These are phyloP conservation scores for Heliangelus exortis DNA, from an alignment of 2,797 vertebrate genomes.

Conservation along the genomic window DNA sequence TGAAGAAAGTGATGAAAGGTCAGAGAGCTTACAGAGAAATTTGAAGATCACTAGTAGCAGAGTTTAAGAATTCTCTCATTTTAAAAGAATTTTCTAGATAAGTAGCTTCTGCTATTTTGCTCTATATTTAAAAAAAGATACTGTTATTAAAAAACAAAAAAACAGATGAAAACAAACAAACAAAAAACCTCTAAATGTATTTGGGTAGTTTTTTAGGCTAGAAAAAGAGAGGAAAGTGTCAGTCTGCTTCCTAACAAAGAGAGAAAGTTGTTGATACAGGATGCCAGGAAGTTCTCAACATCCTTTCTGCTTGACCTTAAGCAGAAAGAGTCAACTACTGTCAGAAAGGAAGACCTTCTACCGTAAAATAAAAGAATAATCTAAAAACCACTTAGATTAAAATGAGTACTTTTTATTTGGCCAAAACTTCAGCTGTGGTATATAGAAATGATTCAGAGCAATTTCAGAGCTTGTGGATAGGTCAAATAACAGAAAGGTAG, in stretches of 20 bases:
- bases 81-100: background rate
- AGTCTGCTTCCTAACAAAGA: background rate
- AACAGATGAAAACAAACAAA: too few species aligned
- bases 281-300: background rate
- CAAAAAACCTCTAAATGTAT: background rate
- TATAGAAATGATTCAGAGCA: background rate
- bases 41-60: background rate
- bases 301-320: background rate
- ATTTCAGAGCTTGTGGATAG: background rate
- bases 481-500: background rate
- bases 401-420: background rate
- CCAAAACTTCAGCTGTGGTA: background rate
- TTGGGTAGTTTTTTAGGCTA: background rate
- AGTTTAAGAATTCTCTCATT: background rate
- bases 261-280: background rate
- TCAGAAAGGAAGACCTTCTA: background rate
- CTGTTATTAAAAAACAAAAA: background rate
- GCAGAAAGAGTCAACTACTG: background rate
- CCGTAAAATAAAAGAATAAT: background rate
- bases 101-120: background rate
- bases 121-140: background rate
- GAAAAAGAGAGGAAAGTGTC: background rate
- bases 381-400: background rate
- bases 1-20: background rate
- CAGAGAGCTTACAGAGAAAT: background rate